phyloP scores from a whole-genome alignment of 2,113 vertebrate genomes.

The Chaetodon trifascialis region DNA sequence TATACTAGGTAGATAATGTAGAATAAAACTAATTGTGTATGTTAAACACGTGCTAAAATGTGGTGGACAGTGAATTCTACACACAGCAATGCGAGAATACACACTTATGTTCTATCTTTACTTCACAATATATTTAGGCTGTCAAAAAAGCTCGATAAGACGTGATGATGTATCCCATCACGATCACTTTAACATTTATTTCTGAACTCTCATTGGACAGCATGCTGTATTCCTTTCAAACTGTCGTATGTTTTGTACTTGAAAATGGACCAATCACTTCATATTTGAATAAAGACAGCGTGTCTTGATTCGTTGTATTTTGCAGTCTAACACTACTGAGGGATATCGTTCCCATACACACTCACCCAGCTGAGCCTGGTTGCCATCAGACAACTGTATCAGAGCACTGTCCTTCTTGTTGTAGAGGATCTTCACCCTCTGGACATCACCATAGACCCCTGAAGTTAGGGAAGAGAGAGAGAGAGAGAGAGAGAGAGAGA shows the following conservation, averaged over 20 bases:
- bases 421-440: conserved; percentile 99
- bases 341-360: background rate
- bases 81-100: too few relatives aligned
- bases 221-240: too few relatives aligned
- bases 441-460: conserved; percentile 99
- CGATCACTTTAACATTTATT: too few relatives aligned
- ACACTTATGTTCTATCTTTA: background rate
- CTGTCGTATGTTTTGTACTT: too few relatives aligned
- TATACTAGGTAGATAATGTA: background rate
- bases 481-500: conserved; percentile 63
- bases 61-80: background rate
- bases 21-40: background rate
- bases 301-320: background rate
- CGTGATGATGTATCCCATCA: too few relatives aligned
- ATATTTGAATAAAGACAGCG: background rate
- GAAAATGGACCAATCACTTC: background rate
- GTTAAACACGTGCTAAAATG: background rate
- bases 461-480: conserved; percentile 72
- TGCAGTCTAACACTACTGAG: background rate
- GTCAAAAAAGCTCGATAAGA: too few relatives aligned
- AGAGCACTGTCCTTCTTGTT: conserved; percentile 99
- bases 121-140: background rate
- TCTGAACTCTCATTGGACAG: too few relatives aligned
- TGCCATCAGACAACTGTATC: conserved; percentile 97
- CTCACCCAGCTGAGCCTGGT: conserved; percentile 98